Conservation (phyloP, 2,888 invertebrate genomes). For the Pterobdella sp. region DNA sequence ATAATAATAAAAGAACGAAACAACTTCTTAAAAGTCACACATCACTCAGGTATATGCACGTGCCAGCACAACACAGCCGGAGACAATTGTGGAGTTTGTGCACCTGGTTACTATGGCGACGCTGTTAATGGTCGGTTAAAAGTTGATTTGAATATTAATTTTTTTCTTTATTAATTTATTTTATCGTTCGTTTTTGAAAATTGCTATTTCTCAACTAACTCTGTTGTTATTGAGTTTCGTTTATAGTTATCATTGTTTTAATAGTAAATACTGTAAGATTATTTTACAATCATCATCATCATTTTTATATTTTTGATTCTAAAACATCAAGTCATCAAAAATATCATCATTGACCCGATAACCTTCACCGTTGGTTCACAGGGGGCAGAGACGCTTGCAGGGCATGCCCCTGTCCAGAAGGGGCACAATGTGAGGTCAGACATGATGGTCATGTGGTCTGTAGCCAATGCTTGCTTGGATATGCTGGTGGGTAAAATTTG, state of each 20-base stretch:
- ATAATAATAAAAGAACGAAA: too few relatives aligned
- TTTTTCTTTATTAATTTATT: neutral
- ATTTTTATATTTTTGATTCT: too few relatives aligned
- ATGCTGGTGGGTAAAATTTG: constrained; percentile 57
- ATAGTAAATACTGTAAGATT: too few relatives aligned
- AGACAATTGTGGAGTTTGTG: constrained; percentile 73
- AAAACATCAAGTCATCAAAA: neutral
- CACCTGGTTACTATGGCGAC: constrained; percentile 88
- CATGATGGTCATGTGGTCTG: constrained; percentile 72
- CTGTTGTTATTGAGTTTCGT: too few relatives aligned
- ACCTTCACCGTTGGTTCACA: constrained; percentile 37
- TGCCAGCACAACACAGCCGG: constrained; percentile 38
- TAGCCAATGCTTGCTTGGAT: constrained; percentile 84
- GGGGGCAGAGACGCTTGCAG: constrained; percentile 80
- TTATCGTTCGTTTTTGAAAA: too few relatives aligned
- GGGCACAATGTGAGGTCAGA: constrained; percentile 75
- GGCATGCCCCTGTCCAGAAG: constrained; percentile 86
- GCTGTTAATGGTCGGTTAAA: constrained; percentile 57
- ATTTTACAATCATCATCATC: too few relatives aligned
- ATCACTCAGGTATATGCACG: constrained; percentile 30
- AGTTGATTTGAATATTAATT: constrained; percentile 33
- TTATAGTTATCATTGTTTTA: too few relatives aligned
- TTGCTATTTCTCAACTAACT: neutral
- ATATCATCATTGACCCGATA: neutral
- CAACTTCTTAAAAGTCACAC: too few relatives aligned